Evolutionary conservation across 1,140 invertebrate genomes (phyloP), one percentile per base, ranked within the genome.

Genomic region (Planococcus citri): DNA sequence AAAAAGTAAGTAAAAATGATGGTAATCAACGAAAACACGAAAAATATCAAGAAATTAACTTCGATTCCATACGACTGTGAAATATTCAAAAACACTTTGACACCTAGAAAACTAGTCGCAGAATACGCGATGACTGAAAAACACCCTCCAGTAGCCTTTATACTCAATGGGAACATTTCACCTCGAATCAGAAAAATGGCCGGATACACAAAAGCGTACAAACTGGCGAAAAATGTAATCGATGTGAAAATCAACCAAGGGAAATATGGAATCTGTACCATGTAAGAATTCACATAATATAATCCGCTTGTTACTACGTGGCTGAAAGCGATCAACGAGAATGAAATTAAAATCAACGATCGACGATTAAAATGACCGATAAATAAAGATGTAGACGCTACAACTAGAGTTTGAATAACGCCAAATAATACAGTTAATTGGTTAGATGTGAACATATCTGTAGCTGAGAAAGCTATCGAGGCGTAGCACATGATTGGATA

Each of bases 71-170:
- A 14, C 25, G 25, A 27, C 20, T 20, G 20, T 60, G 8, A 12
- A 27, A 10, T n/a, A n/a, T n/a, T n/a, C n/a, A 64, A 25, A 17
- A 64, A 64, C 1, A 64, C 24, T 12, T 64, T 64, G 6, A 21
- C 10, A 17, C 3, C 3, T 2, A 64, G 17, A 17, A 64, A 64
- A 24, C 22, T 27, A 3, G 60, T 17, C 10, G 60, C 60, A 21
- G 20, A 86, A 81, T 76, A 95, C 95, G 25, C 92, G 79, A 82
- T 87, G 90, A 80, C 91, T 94, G 8, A 87, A 86, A 8, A 72
- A 69, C 83, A 72, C 80, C 79, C 0, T 0, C 84, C 84, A 0
- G 80, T 75, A 0, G 83, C 82, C 73, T 86, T 86, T 0, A 86
- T 80, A 71, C 84, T 84, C 0, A 83, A 83, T 0, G 85, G 81